Base-by-base conservation (phyloP, 1,140 invertebrate species). In the Drosophila rufa region DNA sequence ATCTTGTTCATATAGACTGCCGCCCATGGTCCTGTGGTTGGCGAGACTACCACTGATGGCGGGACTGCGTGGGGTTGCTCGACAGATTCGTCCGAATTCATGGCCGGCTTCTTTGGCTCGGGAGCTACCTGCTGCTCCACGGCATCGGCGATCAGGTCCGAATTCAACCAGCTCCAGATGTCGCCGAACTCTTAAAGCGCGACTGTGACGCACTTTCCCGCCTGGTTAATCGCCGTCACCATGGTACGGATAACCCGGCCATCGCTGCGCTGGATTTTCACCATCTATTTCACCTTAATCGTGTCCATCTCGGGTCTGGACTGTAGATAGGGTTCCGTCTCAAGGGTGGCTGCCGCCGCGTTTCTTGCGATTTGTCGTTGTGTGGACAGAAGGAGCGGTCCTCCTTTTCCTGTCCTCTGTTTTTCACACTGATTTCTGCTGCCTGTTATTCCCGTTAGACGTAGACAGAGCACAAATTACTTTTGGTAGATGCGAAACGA, bases 171-270 rank as follows among this genome's bases (percentile, higher is more conserved):
- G 95, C 92, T 99, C 94, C 99, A 99, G 33, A 99, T 99, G 94
- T 99, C 99, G 77, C 98, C 98, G 79, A 96, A 96, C 94, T 99
- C 99, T 94, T 98, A 98, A 99, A 99, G 99, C 95, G 99, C 99
- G 65, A 99, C 99, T 42, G 98, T 99, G 47, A 99, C 97, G 91
- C 96, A 98, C 56, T 96, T 94, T 50, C 96, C 95, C 61, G 97
- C 96, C 91, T 95, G 94, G 94, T 99, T 99, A 76, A 99, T 95
- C 79, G 97, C 97, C 81, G 98, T 99, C 53, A 99, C 96, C 66
- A 99, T 96, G 50, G 99, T 97, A 94, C 99, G 99, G 85, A 99
- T 25, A 25, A 25, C 95, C 43, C 98, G 96, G 22, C 97, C 97
- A 95, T 98, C 97, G 92, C 97, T 98, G 93, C 97, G 95, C 95